Evolutionary conservation across 2,797 vertebrate species (phyloP), one percentile per base, ranked within the genome.

Genomic region (Bradypodion pumilum): DNA sequence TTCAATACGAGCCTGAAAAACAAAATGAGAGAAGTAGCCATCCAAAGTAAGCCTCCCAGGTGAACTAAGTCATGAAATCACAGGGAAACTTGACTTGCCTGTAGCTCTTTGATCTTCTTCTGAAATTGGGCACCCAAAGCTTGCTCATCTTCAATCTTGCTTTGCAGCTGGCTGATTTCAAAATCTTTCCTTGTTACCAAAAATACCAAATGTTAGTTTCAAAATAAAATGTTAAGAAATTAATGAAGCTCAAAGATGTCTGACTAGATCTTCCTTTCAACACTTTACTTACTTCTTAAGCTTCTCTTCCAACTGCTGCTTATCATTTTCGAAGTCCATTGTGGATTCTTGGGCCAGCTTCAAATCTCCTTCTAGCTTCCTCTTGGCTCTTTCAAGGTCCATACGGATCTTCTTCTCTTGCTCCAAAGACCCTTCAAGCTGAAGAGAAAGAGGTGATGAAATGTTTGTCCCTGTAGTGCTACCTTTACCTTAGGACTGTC

Each of bases 61-160:
- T 25, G 13, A 66, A 56, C 3, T 46, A 7, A 59, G 49, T 74
- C 46, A 32, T 9, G 21, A 37, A 63, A 7, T 15, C 3, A 35
- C 2, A 40, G 74, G 13, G 23, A 25, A 69, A 16, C 27, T 79
- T 68, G 10, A 78, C 49, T 46, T 84, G 94, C 96, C 95, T 96
- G 96, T 65, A 96, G 93, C 86, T 97, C 96, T 85, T 96, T 97
- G 87, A 97, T 96, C 92, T 97, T 97, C 93, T 97, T 97, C 89
- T 97, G 96, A 73, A 97, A 94, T 85, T 97, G 96, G 83, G 93
- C 89, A 74, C 92, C 94, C 75, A 96, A 68, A 74, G 94, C 94
- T 89, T 97, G 96, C 80, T 97, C 96, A 95, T 97, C 96, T 80
- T 97, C 96, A 91, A 97, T 95, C 91, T 96, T 97, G 89, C 96